Base-by-base conservation (phyloP, 2,113 vertebrate genomes). In the Zootoca vivipara region DNA sequence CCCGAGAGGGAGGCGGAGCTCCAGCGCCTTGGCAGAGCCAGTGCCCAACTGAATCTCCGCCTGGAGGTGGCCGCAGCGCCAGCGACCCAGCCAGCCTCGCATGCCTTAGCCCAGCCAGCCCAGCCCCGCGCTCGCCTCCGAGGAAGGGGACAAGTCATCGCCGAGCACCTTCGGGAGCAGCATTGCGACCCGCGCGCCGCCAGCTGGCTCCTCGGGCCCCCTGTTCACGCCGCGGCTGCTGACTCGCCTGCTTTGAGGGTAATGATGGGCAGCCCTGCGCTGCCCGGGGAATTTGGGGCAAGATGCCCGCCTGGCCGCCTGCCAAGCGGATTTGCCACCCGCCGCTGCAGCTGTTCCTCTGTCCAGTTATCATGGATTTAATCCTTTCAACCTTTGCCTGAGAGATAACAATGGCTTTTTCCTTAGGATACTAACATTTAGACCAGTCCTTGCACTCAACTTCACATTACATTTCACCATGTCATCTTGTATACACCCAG, bases 1-100 rank as follows among this genome's bases (percentile, higher is more conserved):
- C 94, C 92, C 89, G 87, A 89, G 96, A 95, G n/a, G n/a, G n/a
- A n/a, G 96, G 96, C 94, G 96, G 96, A 95, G 96, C 95, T 95
- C 94, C 93, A 42, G 93, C 90, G 92, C 77, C 92, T 92, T 87
- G 90, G 91, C 86, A 84, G 85, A 89, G 91, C 85, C 92, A n/a
- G 81, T 85, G 84, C 82, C 52, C 89, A 90, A 90, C 93, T 89
- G 91, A 91, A 85, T 80, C 89, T 79, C 85, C n/a, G 79, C 8
- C 80, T n/a, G 52, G 33, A 77, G 75, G 79, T 75, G 28, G 42
- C 9, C 46, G 20, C 20, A 73, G 73, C 67, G 86, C 85, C 33
- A 35, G 15, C 64, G 22, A 42, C 83, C 30, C 85, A 24, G 40
- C 13, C n/a, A 5, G 4, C 13, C 13, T 67, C 33, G 2, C 84